Base-by-base conservation (phyloP, 2,113 vertebrate genomes). In the Bubo scandiacus region DNA sequence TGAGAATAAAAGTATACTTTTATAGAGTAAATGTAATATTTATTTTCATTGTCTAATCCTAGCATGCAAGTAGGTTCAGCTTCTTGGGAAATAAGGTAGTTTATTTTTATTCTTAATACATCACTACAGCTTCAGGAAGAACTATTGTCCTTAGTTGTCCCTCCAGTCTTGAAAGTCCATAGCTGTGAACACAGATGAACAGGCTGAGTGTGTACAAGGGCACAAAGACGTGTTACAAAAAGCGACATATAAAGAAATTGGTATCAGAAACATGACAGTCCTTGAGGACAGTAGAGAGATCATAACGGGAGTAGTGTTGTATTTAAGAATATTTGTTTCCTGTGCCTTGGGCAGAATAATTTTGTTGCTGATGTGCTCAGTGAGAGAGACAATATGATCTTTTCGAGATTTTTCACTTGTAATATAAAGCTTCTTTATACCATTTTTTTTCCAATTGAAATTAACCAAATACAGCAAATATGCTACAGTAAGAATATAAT, bases 301-400 rank as follows among this genome's bases (percentile, higher is more conserved):
- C 47, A 67, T 81, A 97, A 84, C 68, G 96, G 34, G 75, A 96
- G 88, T n/a, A 74, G 40, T 45, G 42, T 94, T 95, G 84, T 94
- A 96, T 29, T 96, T 94, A 92, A 96, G 58, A 94, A 92, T 97
- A 97, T 97, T 97, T 98, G 75, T 97, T 97, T 96, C 81, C 80
- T 94, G 17, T 91, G 95, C 96, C 97, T 90, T 81, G 40, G 79
- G 97, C 92, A 86, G 96, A 97, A 96, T 96, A 97, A 98, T 97
- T 97, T 97, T 96, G 49, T 55, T 92, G 72, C 40, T 94, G 66
- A 92, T 96, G 36, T 89, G 42, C 88, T 97, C 93, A 95, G 68
- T 92, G 75, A 95, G 93, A 94, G 71, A 95, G 32, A 95, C 81
- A 95, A 88, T 83, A 96, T 67, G 80, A 90, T 87, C 68, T 73